Conservation (phyloP, 2,888 invertebrate genomes). For the Diadegma fenestrale region DNA sequence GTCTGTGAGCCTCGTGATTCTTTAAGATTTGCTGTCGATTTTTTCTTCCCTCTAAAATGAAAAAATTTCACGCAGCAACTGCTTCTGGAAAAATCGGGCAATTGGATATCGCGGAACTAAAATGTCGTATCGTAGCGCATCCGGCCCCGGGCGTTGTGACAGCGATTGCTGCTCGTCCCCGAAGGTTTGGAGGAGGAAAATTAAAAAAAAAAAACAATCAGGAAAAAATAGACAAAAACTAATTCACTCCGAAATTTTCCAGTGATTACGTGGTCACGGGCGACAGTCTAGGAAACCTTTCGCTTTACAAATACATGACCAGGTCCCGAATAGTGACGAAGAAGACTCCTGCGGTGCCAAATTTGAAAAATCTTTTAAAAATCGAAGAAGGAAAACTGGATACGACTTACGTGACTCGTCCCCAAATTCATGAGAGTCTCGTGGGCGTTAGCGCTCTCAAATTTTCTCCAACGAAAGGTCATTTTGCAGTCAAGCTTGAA, state of each 20-base stretch:
- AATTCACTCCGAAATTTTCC: not conserved
- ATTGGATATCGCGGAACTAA: conserved; percentile 72
- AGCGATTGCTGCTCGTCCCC: conserved; percentile 75
- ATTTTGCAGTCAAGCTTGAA: not conserved
- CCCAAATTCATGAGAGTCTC: conserved; percentile 64
- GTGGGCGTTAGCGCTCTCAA: conserved; percentile 81
- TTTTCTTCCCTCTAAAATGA: not conserved
- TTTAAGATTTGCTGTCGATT: not conserved
- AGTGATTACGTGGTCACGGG: conserved; percentile 76
- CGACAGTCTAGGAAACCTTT: conserved; percentile 68
- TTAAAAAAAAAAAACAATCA: too few relatives aligned
- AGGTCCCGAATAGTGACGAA: conserved; percentile 65
- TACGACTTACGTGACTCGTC: conserved; percentile 72
- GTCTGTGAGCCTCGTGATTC: conserved; percentile 85
- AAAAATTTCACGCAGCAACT: conserved; percentile 70
- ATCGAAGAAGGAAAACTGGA: conserved; percentile 58
- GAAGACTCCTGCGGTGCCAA: conserved; percentile 69
- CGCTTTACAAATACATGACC: conserved; percentile 73
- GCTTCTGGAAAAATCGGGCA: conserved; percentile 70
- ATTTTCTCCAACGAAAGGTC: conserved; percentile 87
- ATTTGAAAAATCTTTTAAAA: conserved; percentile 69
- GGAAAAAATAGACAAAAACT: not conserved
- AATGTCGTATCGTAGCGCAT: conserved; percentile 70
- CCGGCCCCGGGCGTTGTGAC: conserved; percentile 66
- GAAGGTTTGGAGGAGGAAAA: conserved; percentile 70